A percentile compares a stretch with the other conserved stretches of the same genome.
Conservation (phyloP, 2,888 invertebrate genomes). For the Leucoma salicis region DNA sequence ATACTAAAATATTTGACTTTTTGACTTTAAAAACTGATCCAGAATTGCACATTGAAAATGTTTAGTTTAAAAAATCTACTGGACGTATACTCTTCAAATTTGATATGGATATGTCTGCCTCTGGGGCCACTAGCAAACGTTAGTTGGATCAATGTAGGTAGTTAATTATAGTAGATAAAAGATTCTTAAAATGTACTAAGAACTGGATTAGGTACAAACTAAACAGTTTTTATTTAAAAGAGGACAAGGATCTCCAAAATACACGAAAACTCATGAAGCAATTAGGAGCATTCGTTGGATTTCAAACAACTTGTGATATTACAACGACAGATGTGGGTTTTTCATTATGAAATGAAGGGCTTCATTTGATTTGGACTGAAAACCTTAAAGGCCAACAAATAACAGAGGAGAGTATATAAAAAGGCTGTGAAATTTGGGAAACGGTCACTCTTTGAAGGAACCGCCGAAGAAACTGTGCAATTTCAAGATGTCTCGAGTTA, state of each 20-base stretch:
- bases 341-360: slow-evolving; percentile 38
- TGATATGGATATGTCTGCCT: too few relatives aligned
- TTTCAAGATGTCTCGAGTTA: slow-evolving; percentile 42
- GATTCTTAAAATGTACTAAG: too few relatives aligned
- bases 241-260: not conserved
- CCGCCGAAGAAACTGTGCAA: slow-evolving; percentile 1
- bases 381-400: slow-evolving; percentile 34
- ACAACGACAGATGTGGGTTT: slow-evolving; percentile 17
- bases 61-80: too few relatives aligned
- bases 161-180: too few relatives aligned
- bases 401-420: slow-evolving; percentile 23
- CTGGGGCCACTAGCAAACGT: too few relatives aligned
- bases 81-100: too few relatives aligned
- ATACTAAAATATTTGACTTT: too few relatives aligned
- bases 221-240: too few relatives aligned
- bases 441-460: slow-evolving; percentile 15
- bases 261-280: not conserved
- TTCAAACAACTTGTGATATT: slow-evolving; percentile 11
- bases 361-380: slow-evolving; percentile 59
- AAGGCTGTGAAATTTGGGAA: not conserved
- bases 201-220: too few relatives aligned
- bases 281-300: not conserved
- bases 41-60: too few relatives aligned
- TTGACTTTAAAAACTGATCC: too few relatives aligned
- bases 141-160: too few relatives aligned